phyloP scores from a whole-genome alignment of 2,797 vertebrate genomes.

The Philypnodon macrostomus region DNA sequence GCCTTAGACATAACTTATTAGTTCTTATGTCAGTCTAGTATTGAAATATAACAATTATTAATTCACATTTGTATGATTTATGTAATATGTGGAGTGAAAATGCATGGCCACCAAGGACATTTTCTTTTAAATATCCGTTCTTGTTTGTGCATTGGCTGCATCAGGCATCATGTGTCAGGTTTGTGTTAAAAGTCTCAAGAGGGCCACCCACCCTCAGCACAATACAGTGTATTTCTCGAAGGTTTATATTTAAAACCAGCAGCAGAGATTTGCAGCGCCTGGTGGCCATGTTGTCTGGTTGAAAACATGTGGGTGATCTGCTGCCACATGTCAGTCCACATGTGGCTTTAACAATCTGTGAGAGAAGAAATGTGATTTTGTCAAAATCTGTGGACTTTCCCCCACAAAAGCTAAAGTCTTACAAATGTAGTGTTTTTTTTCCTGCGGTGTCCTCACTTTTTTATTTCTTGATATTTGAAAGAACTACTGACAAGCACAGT shows the following conservation, averaged over 20 bases:
- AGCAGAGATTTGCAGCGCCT: slow-evolving; percentile 2
- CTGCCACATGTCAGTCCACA: background rate
- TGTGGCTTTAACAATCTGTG: slow-evolving; percentile 10
- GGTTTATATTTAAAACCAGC: slow-evolving; percentile 1
- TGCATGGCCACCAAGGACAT: background rate
- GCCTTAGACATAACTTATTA: no score
- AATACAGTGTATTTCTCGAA: background rate
- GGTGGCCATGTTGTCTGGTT: slow-evolving; percentile 3
- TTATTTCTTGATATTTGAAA: no score
- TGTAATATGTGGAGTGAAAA: no score
- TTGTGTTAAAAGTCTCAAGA: slow-evolving; percentile 5
- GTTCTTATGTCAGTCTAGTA: no score
- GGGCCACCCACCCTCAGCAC: slow-evolving; percentile 10
- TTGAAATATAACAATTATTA: no score
- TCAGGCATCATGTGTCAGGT: slow-evolving; percentile 1
- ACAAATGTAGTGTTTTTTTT: no score
- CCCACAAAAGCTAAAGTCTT: slow-evolving; percentile 13
- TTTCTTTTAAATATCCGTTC: slow-evolving; percentile 3
- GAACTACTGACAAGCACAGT: no score
- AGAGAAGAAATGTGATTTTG: slow-evolving; percentile 16
- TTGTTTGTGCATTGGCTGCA: background rate
- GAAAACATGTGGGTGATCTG: slow-evolving; percentile 4
- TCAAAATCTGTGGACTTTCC: slow-evolving; percentile 14
- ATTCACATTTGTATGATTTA: no score
- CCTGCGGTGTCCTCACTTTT: no score